Percentiles rank a stretch among this genome's conserved stretches.
Evolutionary conservation across 2,113 vertebrate genomes (phyloP).

Genomic region (Thunnus maccoyii): DNA sequence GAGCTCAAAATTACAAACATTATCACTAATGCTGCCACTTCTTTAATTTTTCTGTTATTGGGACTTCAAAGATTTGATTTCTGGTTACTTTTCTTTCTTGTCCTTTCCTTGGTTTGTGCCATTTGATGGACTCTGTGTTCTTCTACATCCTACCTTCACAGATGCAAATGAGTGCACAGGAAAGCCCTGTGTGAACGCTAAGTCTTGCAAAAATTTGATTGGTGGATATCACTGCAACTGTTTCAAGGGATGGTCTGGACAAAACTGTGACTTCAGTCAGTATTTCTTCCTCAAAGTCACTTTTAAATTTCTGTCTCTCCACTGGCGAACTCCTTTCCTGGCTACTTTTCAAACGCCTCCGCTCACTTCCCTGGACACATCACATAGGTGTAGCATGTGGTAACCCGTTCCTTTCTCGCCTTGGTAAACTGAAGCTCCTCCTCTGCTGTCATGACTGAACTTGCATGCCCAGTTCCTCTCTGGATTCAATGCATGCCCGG

Average conservation of each 20-base stretch:
- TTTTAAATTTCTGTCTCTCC: slow-evolving; percentile 11
- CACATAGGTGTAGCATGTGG: slow-evolving; percentile 53
- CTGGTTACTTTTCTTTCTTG: slow-evolving; percentile 33
- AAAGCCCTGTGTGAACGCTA: slow-evolving; percentile 94
- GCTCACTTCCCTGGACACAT: slow-evolving; percentile 51
- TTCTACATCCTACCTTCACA: slow-evolving; percentile 89
- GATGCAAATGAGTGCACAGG: slow-evolving; percentile 97
- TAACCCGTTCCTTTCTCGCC: slow-evolving; percentile 43
- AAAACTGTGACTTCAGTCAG: slow-evolving; percentile 99
- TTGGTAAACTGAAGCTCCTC: slow-evolving; percentile 39
- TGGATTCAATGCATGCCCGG: slow-evolving; percentile 8
- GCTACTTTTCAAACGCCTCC: slow-evolving; percentile 26
- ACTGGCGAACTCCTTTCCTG: slow-evolving; percentile 24
- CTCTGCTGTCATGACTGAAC: slow-evolving; percentile 44
- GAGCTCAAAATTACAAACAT: too few relatives aligned
- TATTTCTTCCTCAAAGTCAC: slow-evolving; percentile 79
- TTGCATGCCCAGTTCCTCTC: slow-evolving; percentile 58
- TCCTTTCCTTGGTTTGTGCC: slow-evolving; percentile 32
- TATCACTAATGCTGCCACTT: background rate
- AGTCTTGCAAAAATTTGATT: slow-evolving; percentile 99
- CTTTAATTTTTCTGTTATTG: background rate
- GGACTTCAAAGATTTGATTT: slow-evolving; percentile 7
- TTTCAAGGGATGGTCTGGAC: slow-evolving; percentile 96
- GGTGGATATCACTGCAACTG: slow-evolving; percentile 99
- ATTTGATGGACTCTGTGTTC: slow-evolving; percentile 76